Evolutionary conservation across 2,113 vertebrate genomes (phyloP).

Genomic region (Rattus norvegicus): GRCr8 NC_086030.1:46540001-46540500

Average conservation of each 20-base stretch:
- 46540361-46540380: constrained; percentile 25
- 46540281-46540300: not conserved
- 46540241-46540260: not conserved
- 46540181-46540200: not conserved
- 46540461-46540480: not conserved
- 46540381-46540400: not conserved
- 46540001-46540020: constrained; percentile 51
- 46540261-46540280: not conserved
- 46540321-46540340: not conserved
- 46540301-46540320: constrained; percentile 32
- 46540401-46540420: not conserved
- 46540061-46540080: constrained; percentile 50
- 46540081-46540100: constrained; percentile 25
- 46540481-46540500: constrained; percentile 21
- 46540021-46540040: constrained; percentile 63
- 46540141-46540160: not conserved
- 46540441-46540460: constrained; percentile 9
- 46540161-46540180: not conserved
- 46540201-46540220: not conserved
- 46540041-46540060: constrained; percentile 10
- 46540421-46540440: not conserved
- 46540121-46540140: constrained; percentile 1
- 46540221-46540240: not conserved
- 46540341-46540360: not conserved
- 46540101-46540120: not conserved